Evolutionary conservation across 1,140 invertebrate genomes (phyloP).

Genomic region (Microvelia longipes): DNA sequence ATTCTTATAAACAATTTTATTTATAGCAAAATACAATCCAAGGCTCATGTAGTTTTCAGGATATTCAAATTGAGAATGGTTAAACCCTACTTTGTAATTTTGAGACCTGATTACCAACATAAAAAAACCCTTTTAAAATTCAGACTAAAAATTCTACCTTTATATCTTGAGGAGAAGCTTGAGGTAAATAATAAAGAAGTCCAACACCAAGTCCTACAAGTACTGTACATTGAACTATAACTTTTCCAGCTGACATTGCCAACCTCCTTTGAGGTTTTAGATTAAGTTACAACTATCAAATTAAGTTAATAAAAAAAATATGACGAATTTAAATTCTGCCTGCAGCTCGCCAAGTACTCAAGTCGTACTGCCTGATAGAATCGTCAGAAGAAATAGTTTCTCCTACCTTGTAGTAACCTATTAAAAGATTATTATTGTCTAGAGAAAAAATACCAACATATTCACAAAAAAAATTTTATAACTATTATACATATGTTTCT

Average conservation of each 20-base stretch:
- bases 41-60: no score
- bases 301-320: no score
- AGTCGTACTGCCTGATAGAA: background rate
- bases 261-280: background rate
- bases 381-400: slow-evolving; percentile 3
- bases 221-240: background rate
- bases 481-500: no score
- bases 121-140: no score
- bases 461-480: no score
- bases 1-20: no score
- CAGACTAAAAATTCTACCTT: no score
- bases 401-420: slow-evolving; percentile 10
- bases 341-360: background rate
- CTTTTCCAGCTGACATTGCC: background rate
- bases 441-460: background rate
- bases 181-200: background rate
- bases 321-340: background rate
- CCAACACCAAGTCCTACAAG: background rate
- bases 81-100: no score
- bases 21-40: no score
- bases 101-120: no score
- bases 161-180: background rate
- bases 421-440: background rate
- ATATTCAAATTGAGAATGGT: no score
- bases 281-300: no score